Percentiles rank a stretch among this genome's conserved stretches.
These are phyloP conservation scores for Pseudeuparius sepicola DNA, from an alignment of 2,888 invertebrate genomes.

Conservation along the genomic window DNA sequence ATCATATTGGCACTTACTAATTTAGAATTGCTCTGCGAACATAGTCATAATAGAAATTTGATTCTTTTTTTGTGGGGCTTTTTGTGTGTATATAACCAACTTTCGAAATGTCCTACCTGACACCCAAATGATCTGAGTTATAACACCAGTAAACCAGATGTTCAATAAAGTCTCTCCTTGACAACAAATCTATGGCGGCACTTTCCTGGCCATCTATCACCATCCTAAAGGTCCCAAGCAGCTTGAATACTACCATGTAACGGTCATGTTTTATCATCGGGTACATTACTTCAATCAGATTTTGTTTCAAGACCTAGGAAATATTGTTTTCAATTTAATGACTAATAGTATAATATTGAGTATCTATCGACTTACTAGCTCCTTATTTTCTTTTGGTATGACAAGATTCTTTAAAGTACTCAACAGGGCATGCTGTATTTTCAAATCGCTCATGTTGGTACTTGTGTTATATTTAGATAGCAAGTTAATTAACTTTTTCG, in stretches of 20 bases:
- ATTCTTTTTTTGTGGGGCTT: too few species aligned
- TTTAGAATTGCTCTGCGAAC: too few species aligned
- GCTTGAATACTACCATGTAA: conserved; percentile 75
- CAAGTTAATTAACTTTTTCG: conserved; percentile 54
- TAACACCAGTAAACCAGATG: conserved; percentile 66
- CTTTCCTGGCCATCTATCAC: conserved; percentile 74
- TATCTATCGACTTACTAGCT: too few species aligned
- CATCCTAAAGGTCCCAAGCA: conserved; percentile 78
- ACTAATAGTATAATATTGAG: too few species aligned
- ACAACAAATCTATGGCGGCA: conserved; percentile 58
- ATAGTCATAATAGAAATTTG: too few species aligned
- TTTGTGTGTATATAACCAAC: too few species aligned
- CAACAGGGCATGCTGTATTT: conserved; percentile 60
- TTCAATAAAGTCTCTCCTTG: conserved; percentile 51
- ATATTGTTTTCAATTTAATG: too few species aligned
- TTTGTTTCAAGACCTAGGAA: conserved; percentile 49
- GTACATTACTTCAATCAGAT: conserved; percentile 62
- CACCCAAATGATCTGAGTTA: conserved; percentile 71
- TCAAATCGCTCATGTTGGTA: conserved; percentile 45
- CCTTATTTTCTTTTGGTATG: conserved; percentile 67
- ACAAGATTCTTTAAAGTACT: conserved; percentile 71
- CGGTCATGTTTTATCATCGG: conserved; percentile 59
- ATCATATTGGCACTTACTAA: too few species aligned
- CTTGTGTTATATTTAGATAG: conserved; percentile 47
- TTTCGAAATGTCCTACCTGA: conserved; percentile 40